Evolutionary conservation across 2,888 invertebrate species (phyloP).

Genomic region (Tromatobia lineatoria): DNA sequence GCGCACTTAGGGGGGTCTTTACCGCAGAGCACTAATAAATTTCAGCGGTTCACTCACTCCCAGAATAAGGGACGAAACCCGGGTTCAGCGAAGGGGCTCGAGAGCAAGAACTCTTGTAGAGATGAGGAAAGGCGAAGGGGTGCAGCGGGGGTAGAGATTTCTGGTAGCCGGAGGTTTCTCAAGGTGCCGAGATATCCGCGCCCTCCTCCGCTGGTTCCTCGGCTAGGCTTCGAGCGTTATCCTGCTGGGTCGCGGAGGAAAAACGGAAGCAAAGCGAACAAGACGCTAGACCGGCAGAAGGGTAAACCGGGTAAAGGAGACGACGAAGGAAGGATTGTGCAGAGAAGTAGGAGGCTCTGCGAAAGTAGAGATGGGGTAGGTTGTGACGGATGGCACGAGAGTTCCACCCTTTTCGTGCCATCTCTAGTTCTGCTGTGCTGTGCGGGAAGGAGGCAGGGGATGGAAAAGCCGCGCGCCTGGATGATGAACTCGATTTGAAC

Average conservation of each 20-base stretch:
- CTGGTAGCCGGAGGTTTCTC: constrained; percentile 41
- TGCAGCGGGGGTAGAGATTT: constrained; percentile 26
- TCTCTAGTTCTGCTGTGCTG: constrained; percentile 56
- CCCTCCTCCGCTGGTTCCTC: constrained; percentile 9
- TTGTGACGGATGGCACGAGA: constrained; percentile 74
- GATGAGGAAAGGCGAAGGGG: constrained; percentile 15
- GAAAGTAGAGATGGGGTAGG: constrained; percentile 57
- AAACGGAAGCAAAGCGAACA: constrained; percentile 55
- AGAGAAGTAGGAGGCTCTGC: constrained; percentile 41
- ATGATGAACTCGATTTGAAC: constrained; percentile 70
- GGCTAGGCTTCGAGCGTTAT: constrained; percentile 36
- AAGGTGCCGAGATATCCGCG: constrained; percentile 28
- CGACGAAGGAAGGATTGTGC: constrained; percentile 29
- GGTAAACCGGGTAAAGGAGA: constrained; percentile 13
- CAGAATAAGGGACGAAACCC: constrained; percentile 10
- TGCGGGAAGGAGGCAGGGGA: constrained; percentile 24
- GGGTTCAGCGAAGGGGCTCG: not conserved
- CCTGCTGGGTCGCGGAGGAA: constrained; percentile 31
- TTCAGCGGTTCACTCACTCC: constrained; percentile 8
- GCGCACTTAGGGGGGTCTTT: constrained; percentile 10
- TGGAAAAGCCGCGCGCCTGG: constrained; percentile 56
- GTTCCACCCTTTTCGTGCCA: constrained; percentile 70
- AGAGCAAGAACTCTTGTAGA: constrained; percentile 25
- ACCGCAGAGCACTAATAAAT: constrained; percentile 28
- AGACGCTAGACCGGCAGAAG: constrained; percentile 22